These are phyloP conservation scores for Latheticus oryzae DNA, from an alignment of 2,888 invertebrate species.

Conservation along the genomic window DNA sequence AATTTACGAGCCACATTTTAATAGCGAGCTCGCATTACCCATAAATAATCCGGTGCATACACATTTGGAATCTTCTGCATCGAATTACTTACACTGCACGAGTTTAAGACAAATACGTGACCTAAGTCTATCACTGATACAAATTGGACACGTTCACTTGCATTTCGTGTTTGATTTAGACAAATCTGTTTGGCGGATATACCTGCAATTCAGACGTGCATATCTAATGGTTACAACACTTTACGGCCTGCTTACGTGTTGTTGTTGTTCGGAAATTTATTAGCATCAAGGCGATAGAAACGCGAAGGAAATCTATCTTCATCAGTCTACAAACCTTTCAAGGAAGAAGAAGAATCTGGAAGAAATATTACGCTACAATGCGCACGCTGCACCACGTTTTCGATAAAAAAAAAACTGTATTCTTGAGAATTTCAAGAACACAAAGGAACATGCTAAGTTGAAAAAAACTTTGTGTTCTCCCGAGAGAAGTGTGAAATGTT, in stretches of 20 bases:
- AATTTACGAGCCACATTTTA: conserved; percentile 33
- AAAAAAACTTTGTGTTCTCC: too few species aligned
- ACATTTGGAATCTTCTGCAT: conserved; percentile 24
- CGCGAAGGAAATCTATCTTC: conserved; percentile 26
- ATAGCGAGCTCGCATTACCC: conserved; percentile 24
- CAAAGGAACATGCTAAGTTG: too few species aligned
- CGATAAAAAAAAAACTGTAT: too few species aligned
- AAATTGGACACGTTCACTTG: conserved; percentile 49
- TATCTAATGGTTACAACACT: conserved; percentile 34
- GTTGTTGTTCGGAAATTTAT: conserved; percentile 28
- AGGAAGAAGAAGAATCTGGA: conserved; percentile 26
- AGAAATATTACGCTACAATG: too few species aligned
- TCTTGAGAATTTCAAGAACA: background rate
- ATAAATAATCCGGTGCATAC: conserved; percentile 31
- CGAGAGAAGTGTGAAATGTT: too few species aligned
- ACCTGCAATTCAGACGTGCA: conserved; percentile 36
- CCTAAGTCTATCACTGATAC: conserved; percentile 48
- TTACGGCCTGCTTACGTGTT: conserved; percentile 30
- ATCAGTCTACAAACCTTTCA: conserved; percentile 32
- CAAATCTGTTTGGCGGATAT: conserved; percentile 48
- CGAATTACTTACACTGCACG: conserved; percentile 39
- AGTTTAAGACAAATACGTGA: conserved; percentile 46
- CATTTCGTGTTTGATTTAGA: conserved; percentile 52
- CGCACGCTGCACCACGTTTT: too few species aligned
- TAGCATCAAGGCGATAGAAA: conserved; percentile 22